These are phyloP conservation scores for Vulpes vulpes DNA, from an alignment of 2,113 vertebrate genomes.

Conservation along the genomic window DNA sequence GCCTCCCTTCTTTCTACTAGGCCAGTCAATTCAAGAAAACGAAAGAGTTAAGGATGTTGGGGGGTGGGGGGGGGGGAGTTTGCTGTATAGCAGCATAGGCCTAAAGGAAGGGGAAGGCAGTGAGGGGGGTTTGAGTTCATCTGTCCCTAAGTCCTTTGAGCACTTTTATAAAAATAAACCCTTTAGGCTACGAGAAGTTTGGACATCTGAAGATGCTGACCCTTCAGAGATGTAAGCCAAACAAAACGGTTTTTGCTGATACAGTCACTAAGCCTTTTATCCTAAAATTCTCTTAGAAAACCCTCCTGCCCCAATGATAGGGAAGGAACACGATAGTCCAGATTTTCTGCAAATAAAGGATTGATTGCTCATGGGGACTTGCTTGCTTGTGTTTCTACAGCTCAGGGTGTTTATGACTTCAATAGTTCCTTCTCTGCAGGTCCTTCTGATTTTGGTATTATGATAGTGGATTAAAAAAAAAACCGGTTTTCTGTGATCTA, in stretches of 20 bases:
- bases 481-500: neutral
- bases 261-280: neutral
- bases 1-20: neutral
- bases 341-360: conserved; percentile 2
- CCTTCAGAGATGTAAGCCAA: neutral
- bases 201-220: neutral
- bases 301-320: neutral
- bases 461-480: conserved; percentile 43
- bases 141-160: neutral
- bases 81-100: neutral
- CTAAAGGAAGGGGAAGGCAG: neutral
- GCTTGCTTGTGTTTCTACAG: neutral
- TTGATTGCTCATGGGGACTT: neutral
- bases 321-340: neutral
- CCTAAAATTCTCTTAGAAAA: conserved; percentile 48
- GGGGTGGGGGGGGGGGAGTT: neutral
- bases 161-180: conserved; percentile 18
- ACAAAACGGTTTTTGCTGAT: neutral
- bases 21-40: conserved; percentile 7
- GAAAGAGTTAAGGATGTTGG: neutral
- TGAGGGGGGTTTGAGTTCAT: neutral
- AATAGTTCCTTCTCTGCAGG: neutral
- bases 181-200: neutral
- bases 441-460: conserved; percentile 18
- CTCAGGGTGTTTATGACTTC: neutral